These are phyloP conservation scores for Barypeithes pellucidus DNA, from an alignment of 2,888 invertebrate genomes.

Conservation along the genomic window DNA sequence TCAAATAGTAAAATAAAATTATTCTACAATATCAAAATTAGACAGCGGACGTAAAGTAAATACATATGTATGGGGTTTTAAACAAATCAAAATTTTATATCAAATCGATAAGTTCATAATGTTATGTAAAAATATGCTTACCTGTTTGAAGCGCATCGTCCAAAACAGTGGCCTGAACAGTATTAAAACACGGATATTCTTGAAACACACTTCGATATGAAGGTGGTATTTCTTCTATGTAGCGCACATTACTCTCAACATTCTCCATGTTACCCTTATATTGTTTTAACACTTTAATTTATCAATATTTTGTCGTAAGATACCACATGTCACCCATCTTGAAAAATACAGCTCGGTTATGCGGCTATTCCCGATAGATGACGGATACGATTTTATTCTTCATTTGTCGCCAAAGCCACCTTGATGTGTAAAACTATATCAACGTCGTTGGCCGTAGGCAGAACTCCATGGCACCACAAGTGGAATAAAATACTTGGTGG, in stretches of 20 bases:
- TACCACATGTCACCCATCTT: background rate
- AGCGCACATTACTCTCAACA: slow-evolving; percentile 32
- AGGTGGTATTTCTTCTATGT: slow-evolving; percentile 62
- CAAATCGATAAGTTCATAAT: too few species aligned
- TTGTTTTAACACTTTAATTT: background rate
- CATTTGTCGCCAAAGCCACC: background rate
- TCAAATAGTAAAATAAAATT: too few species aligned
- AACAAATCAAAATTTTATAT: too few species aligned
- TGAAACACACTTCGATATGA: slow-evolving; percentile 61
- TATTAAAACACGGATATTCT: slow-evolving; percentile 74
- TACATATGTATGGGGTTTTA: too few species aligned
- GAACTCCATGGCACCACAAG: too few species aligned
- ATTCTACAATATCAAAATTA: too few species aligned
- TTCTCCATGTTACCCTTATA: slow-evolving; percentile 1
- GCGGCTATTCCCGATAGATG: background rate
- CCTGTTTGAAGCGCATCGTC: slow-evolving; percentile 80
- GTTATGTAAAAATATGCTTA: slow-evolving; percentile 60
- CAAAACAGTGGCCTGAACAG: slow-evolving; percentile 81
- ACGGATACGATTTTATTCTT: background rate
- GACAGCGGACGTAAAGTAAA: too few species aligned
- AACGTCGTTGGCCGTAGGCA: too few species aligned
- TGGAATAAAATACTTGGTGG: too few species aligned
- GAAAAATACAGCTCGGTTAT: too few species aligned
- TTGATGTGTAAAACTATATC: too few species aligned
- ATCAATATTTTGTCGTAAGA: background rate